Percentiles rank a stretch among this genome's conserved stretches.
Evolutionary conservation across 2,113 vertebrate genomes (phyloP).

Genomic region (Pipra filicauda): DNA sequence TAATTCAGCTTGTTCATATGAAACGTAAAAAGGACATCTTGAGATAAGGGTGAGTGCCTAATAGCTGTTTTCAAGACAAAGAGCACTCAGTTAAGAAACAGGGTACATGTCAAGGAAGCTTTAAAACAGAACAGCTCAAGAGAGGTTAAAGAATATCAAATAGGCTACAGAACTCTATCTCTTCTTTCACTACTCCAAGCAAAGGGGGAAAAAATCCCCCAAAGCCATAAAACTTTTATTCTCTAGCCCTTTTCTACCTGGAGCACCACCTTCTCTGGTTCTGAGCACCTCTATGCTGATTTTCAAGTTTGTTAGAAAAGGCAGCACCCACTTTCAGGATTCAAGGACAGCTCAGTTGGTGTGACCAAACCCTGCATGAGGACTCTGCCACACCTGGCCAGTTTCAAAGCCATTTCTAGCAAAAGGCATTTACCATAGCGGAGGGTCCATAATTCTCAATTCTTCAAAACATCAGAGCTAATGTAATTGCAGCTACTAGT

Average conservation of each 20-base stretch:
- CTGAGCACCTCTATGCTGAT: background rate
- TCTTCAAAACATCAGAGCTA: background rate
- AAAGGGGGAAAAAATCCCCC: background rate
- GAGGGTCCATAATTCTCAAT: background rate
- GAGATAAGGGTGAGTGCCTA: background rate
- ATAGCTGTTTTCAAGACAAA: background rate
- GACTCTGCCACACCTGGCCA: background rate
- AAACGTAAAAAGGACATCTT: background rate
- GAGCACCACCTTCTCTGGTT: background rate
- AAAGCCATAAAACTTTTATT: background rate
- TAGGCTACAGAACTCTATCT: background rate
- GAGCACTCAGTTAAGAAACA: background rate
- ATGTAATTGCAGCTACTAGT: background rate
- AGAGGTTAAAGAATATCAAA: background rate
- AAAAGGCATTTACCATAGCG: background rate
- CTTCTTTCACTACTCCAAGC: background rate
- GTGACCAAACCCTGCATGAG: background rate
- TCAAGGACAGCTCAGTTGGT: background rate
- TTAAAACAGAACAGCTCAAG: background rate
- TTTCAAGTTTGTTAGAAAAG: background rate
- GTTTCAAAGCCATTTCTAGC: background rate
- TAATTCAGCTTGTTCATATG: background rate
- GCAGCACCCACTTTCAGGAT: background rate
- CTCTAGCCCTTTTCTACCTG: background rate
- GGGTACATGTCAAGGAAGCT: background rate